Conservation (phyloP, 1,140 invertebrate genomes). For the Magallana ariakensis region DNA sequence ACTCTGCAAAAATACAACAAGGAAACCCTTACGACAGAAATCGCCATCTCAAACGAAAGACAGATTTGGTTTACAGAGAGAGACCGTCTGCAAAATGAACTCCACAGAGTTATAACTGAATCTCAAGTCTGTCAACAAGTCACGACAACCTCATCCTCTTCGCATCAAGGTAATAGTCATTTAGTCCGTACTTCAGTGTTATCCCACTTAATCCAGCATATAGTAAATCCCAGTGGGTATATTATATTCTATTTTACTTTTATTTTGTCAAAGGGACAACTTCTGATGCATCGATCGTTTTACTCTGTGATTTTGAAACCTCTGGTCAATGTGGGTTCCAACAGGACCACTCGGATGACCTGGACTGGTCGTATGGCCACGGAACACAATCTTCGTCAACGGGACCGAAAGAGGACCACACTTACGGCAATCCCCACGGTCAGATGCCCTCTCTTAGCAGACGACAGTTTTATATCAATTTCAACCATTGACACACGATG, state of each 20-base stretch:
- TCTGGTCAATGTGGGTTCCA: slow-evolving; percentile 51
- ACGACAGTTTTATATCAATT: background rate
- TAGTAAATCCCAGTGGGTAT: background rate
- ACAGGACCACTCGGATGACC: slow-evolving; percentile 16
- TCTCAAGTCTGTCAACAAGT: slow-evolving; percentile 38
- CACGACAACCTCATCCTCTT: background rate
- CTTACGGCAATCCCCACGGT: slow-evolving; percentile 55
- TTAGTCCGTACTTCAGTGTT: background rate
- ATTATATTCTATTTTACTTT: background rate
- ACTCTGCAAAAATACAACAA: background rate
- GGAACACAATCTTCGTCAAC: slow-evolving; percentile 33
- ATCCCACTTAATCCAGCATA: no score
- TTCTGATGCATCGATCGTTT: background rate
- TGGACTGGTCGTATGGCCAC: slow-evolving; percentile 37
- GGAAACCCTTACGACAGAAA: background rate
- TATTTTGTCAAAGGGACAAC: background rate
- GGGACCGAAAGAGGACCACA: slow-evolving; percentile 60
- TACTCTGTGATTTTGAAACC: slow-evolving; percentile 57
- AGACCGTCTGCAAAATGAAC: slow-evolving; percentile 24
- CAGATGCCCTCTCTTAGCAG: no score
- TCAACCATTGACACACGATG: background rate
- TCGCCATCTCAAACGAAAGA: slow-evolving; percentile 21
- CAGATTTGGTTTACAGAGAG: slow-evolving; percentile 46
- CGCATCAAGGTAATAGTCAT: background rate
- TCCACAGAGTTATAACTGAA: background rate